phyloP scores from a whole-genome alignment of 2,797 vertebrate genomes.

The Sebastes kiyomatsui region DNA sequence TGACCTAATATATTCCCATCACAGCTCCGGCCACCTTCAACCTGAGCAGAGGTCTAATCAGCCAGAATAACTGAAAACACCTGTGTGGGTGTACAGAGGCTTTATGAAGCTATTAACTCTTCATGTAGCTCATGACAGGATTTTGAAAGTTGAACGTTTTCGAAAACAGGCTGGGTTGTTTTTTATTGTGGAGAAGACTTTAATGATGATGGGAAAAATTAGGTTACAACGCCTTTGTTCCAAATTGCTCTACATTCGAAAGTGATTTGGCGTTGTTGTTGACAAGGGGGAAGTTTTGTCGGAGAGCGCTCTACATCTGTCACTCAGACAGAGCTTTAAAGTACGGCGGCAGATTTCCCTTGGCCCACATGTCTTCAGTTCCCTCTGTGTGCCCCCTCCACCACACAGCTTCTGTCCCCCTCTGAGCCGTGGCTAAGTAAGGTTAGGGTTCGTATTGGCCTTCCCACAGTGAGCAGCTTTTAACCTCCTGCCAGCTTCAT shows the following conservation, averaged over 20 bases:
- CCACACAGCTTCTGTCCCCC: constrained; percentile 57
- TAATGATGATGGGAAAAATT: constrained; percentile 10
- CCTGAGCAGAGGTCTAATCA: neutral
- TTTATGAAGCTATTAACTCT: neutral
- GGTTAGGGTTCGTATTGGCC: constrained; percentile 75
- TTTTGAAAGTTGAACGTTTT: neutral
- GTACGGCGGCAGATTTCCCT: constrained; percentile 50
- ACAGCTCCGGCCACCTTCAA: neutral
- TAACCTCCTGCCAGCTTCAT: constrained; percentile 81
- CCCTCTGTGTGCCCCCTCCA: constrained; percentile 26
- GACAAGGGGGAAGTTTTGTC: constrained; percentile 29
- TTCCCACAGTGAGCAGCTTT: constrained; percentile 79
- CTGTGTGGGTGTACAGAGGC: neutral
- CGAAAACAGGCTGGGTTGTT: neutral
- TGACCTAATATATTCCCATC: neutral
- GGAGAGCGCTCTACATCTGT: constrained; percentile 43
- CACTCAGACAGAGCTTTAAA: constrained; percentile 49
- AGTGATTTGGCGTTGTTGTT: constrained; percentile 14
- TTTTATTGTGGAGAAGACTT: neutral
- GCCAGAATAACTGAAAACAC: neutral
- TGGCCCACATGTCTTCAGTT: constrained; percentile 40
- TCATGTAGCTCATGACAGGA: neutral
- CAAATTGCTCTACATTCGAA: constrained; percentile 6
- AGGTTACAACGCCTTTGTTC: constrained; percentile 19
- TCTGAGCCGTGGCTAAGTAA: constrained; percentile 61